Conservation (phyloP, 2,797 vertebrate species). For the Sardinella longiceps region DNA sequence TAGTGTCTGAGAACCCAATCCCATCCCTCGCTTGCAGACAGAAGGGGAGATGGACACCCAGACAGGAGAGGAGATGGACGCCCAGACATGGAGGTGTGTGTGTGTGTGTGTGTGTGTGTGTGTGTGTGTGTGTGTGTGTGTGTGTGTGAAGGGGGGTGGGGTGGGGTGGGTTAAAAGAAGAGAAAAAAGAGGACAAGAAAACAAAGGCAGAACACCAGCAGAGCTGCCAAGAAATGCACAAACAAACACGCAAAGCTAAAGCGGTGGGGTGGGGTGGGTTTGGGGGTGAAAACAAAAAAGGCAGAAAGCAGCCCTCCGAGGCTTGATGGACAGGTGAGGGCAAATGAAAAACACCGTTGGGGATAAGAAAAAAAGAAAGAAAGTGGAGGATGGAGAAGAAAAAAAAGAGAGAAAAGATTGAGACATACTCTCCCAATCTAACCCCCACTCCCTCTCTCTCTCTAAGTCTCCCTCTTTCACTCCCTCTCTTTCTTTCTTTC, state of each 20-base stretch:
- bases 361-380: not conserved
- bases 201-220: not conserved
- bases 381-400: not conserved
- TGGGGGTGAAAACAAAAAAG: not conserved
- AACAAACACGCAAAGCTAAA: slow-evolving; percentile 1
- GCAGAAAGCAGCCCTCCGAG: not conserved
- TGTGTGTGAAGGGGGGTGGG: too few relatives aligned
- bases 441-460: not conserved
- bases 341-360: not conserved
- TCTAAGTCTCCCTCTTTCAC: too few relatives aligned
- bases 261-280: too few relatives aligned
- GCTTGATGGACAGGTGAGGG: slow-evolving; percentile 13
- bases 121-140: too few relatives aligned
- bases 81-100: not conserved
- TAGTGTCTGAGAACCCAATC: not conserved
- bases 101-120: too few relatives aligned
- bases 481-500: not conserved
- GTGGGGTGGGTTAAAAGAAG: not conserved
- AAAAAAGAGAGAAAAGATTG: not conserved
- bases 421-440: not conserved
- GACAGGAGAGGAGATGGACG: too few relatives aligned
- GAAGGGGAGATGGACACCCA: not conserved
- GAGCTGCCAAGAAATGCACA: slow-evolving; percentile 4
- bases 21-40: not conserved
- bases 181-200: not conserved